A percentile compares a stretch with the other conserved stretches of the same genome.
These are phyloP conservation scores for Plectrocnemia conspersa DNA, from an alignment of 1,140 invertebrate species.

Conservation along the genomic window DNA sequence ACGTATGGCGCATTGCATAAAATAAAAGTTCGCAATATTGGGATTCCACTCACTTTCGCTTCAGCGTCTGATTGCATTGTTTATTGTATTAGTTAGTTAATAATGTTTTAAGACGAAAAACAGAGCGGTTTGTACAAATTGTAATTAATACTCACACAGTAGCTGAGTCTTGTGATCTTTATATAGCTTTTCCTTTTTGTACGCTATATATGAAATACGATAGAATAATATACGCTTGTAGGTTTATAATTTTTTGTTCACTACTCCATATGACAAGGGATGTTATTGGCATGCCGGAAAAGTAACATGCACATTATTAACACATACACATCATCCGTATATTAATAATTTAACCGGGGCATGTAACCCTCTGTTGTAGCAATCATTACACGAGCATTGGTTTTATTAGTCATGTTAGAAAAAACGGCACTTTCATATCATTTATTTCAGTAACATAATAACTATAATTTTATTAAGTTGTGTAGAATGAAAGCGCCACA, in stretches of 20 bases:
- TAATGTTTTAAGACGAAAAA: constrained; percentile 14
- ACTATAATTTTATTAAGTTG: too few species aligned
- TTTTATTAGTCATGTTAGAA: too few species aligned
- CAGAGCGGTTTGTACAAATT: constrained; percentile 19
- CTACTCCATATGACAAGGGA: constrained; percentile 31
- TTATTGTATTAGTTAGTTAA: constrained; percentile 15
- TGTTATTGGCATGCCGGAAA: constrained; percentile 20
- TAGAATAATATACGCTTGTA: too few species aligned
- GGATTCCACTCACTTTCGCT: constrained; percentile 31
- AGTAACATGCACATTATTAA: too few species aligned
- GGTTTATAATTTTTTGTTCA: constrained; percentile 15
- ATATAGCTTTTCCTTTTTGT: constrained; percentile 16
- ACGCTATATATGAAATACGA: constrained; percentile 11
- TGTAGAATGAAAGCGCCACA: too few species aligned
- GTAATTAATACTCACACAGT: constrained; percentile 20
- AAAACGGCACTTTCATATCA: too few species aligned
- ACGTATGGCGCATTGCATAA: constrained; percentile 24
- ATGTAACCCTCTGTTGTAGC: too few species aligned
- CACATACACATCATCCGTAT: too few species aligned
- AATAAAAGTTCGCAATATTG: constrained; percentile 16
- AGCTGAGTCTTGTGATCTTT: constrained; percentile 12
- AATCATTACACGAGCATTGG: too few species aligned
- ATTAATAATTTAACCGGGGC: too few species aligned
- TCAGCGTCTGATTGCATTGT: constrained; percentile 29
- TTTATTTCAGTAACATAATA: too few species aligned